Conservation (phyloP, 1,140 invertebrate species). For the Ceratina australensis region DNA sequence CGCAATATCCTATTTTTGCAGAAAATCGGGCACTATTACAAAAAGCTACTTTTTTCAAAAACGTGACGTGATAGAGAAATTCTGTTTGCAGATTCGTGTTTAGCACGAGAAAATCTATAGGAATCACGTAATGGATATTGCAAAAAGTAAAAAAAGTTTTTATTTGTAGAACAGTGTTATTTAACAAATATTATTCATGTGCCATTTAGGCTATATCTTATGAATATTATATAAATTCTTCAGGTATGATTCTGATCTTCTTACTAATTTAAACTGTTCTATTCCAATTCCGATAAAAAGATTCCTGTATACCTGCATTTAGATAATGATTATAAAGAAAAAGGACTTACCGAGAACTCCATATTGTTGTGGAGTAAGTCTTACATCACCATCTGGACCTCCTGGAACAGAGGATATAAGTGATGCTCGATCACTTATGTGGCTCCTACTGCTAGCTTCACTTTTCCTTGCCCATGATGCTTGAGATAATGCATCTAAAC, state of each 20-base stretch:
- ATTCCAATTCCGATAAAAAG: not conserved
- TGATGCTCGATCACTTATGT: slow-evolving; percentile 75
- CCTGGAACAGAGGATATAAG: slow-evolving; percentile 76
- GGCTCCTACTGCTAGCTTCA: slow-evolving; percentile 76
- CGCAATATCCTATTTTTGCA: too few relatives aligned
- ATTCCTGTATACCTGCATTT: not conserved
- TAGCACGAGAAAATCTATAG: too few relatives aligned
- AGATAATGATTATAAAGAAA: not conserved
- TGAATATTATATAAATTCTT: slow-evolving; percentile 70
- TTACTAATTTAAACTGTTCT: too few relatives aligned
- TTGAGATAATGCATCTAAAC: slow-evolving; percentile 74
- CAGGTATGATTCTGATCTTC: slow-evolving; percentile 25
- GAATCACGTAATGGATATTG: too few relatives aligned
- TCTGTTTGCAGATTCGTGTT: too few relatives aligned
- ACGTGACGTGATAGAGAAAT: too few relatives aligned
- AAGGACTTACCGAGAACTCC: slow-evolving; percentile 76
- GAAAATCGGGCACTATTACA: too few relatives aligned
- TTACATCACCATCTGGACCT: slow-evolving; percentile 72
- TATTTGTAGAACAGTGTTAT: too few relatives aligned
- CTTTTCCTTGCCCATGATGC: slow-evolving; percentile 77
- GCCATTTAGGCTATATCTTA: slow-evolving; percentile 74
- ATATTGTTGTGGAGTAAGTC: slow-evolving; percentile 78
- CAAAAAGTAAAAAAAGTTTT: too few relatives aligned
- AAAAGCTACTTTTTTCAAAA: too few relatives aligned
- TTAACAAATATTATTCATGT: not conserved